Evolutionary conservation across 53 echinoderm and acorn worm species (phyloP).

Genomic region (Antedon mediterranea): DNA sequence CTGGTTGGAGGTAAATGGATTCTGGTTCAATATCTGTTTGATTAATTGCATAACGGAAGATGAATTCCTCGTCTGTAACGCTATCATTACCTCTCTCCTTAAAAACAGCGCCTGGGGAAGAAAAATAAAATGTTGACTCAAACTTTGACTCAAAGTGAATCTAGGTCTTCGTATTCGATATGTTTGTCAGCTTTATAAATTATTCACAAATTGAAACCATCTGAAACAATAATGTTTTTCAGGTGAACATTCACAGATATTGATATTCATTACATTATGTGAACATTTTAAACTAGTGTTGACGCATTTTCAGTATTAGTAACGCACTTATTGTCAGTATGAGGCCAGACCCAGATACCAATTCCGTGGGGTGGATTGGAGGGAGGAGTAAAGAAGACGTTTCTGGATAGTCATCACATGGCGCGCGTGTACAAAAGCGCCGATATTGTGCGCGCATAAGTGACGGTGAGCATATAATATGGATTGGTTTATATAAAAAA

Average conservation of each 20-base stretch:
- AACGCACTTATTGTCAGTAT: too few relatives aligned
- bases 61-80: neutral
- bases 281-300: neutral
- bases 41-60: neutral
- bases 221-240: neutral
- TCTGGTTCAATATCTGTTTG: neutral
- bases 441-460: too few relatives aligned
- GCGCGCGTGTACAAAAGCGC: too few relatives aligned
- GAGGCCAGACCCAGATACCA: too few relatives aligned
- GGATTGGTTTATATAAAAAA: too few relatives aligned
- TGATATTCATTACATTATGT: neutral
- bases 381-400: too few relatives aligned
- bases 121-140: neutral
- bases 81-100: neutral
- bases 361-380: too few relatives aligned
- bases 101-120: neutral
- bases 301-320: too few relatives aligned
- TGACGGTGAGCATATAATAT: too few relatives aligned
- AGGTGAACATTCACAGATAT: neutral
- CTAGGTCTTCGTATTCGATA: neutral
- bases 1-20: neutral
- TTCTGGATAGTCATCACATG: too few relatives aligned
- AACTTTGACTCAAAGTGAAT: too few relatives aligned
- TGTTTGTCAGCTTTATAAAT: neutral
- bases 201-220: neutral